Evolutionary conservation across 2,888 invertebrate species (phyloP).

Genomic region (Leptogaster cylindrica): DNA sequence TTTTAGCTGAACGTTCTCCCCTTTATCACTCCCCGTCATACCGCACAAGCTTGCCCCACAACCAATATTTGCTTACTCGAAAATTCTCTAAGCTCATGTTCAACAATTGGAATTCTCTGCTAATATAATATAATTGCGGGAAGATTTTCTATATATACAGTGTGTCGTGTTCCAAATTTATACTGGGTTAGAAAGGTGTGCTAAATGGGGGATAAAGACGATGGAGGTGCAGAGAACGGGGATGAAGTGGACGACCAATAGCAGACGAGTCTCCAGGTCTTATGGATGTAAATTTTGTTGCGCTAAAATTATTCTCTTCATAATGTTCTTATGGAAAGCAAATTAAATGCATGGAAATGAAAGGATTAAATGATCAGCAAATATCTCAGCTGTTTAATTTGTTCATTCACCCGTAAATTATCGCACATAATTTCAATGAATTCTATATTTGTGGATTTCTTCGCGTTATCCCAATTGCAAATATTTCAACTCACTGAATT

Average conservation of each 20-base stretch:
- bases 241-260: no score
- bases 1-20: no score
- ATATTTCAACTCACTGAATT: no score
- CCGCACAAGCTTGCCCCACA: slow-evolving; percentile 7
- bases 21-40: no score
- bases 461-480: no score
- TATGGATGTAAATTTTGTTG: no score
- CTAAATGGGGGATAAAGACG: background rate
- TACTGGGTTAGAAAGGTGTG: background rate
- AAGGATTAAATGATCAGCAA: background rate
- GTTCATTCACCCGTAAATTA: slow-evolving; percentile 28
- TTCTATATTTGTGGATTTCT: background rate
- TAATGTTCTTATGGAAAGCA: slow-evolving; percentile 31
- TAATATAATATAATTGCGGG: slow-evolving; percentile 45
- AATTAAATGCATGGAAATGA: slow-evolving; percentile 30
- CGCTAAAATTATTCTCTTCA: slow-evolving; percentile 25
- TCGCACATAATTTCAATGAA: background rate
- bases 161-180: background rate
- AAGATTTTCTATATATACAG: slow-evolving; percentile 23
- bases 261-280: no score
- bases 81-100: slow-evolving; percentile 45
- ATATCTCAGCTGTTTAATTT: slow-evolving; percentile 12
- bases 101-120: slow-evolving; percentile 44
- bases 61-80: slow-evolving; percentile 33
- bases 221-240: no score